These are phyloP conservation scores for Habroteleia sp. DNA, from an alignment of 2,888 invertebrate genomes.

Conservation along the genomic window DNA sequence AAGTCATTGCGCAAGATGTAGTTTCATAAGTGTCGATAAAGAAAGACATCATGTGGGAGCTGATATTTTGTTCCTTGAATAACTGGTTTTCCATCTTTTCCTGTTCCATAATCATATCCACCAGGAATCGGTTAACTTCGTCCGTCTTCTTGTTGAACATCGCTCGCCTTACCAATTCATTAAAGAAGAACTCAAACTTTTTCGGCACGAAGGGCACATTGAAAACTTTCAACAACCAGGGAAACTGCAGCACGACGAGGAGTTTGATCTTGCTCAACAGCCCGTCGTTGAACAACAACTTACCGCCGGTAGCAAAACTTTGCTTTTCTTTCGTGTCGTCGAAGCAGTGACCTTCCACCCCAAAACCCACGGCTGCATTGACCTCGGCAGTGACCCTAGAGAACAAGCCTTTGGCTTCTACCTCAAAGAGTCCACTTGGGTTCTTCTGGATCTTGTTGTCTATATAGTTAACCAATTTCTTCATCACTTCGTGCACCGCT, in stretches of 20 bases:
- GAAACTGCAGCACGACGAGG: constrained; percentile 2
- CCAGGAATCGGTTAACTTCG: no score
- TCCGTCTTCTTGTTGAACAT: neutral
- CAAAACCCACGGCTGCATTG: constrained; percentile 62
- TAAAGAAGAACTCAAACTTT: constrained; percentile 72
- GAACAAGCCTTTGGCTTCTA: constrained; percentile 59
- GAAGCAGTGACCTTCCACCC: constrained; percentile 66
- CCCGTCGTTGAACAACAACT: constrained; percentile 12
- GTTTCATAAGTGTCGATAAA: constrained; percentile 83
- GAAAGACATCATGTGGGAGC: constrained; percentile 81
- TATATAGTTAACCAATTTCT: constrained; percentile 29
- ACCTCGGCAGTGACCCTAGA: constrained; percentile 63
- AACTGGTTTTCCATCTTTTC: constrained; percentile 80
- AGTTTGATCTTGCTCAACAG: constrained; percentile 6
- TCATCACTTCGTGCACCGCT: constrained; percentile 6
- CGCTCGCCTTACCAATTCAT: constrained; percentile 62
- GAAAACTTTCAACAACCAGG: constrained; percentile 60
- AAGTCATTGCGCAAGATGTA: constrained; percentile 80
- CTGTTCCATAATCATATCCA: constrained; percentile 79
- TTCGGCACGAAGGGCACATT: constrained; percentile 75
- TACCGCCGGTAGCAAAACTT: constrained; percentile 10
- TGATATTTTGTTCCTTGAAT: constrained; percentile 59
- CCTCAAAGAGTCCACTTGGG: constrained; percentile 68
- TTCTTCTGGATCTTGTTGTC: constrained; percentile 6
- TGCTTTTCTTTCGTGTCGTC: constrained; percentile 25